Evolutionary conservation across 2,113 vertebrate species (phyloP), one percentile per base, ranked within the genome.

Genomic region (Galeopterus variegatus): DNA sequence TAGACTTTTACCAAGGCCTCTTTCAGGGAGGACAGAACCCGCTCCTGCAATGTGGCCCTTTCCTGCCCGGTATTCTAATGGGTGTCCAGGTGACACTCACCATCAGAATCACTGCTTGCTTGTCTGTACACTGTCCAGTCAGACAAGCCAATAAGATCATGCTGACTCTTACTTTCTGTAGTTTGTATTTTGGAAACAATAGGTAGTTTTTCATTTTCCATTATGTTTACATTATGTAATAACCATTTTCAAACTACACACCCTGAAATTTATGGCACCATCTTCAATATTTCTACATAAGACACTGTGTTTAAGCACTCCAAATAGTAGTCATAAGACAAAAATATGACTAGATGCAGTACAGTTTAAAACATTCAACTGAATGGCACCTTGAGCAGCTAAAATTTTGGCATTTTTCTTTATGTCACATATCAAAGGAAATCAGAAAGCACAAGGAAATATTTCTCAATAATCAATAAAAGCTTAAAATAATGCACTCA

Each of bases 301-400:
- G 24, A 60, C 8, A 70, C 1, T 48, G 21, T 95, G 48, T 76
- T 86, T 64, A 94, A 52, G 26, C 14, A 69, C 4, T 41, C 41
- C 41, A 41, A 41, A 41, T 41, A 41, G 3, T 41, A 41, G 41
- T 41, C 4, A 41, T 2, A 62, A 26, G 23, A 70, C 54, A 60
- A 93, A 87, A 90, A 33, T 84, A 92, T 67, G 21, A 64, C 15
- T 36, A 50, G n/a, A 24, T 82, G 56, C 50, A 64, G 50, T 48
- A 90, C 13, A 90, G 90, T 83, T 86, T 93, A 62, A 4, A 73
- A 81, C 80, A 72, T 88, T 81, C 50, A 88, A 86, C 56, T 48
- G 48, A 91, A 50, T 33, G 26, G 17, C 67, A 96, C 4, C 6
- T 18, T 64, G 79, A 92, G 48, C 26, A 88, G 33, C 10, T 6